Percentiles rank a stretch among this genome's conserved stretches.
Conservation (phyloP, 2,797 vertebrate genomes). For the Sylvilagus floridanus region DNA sequence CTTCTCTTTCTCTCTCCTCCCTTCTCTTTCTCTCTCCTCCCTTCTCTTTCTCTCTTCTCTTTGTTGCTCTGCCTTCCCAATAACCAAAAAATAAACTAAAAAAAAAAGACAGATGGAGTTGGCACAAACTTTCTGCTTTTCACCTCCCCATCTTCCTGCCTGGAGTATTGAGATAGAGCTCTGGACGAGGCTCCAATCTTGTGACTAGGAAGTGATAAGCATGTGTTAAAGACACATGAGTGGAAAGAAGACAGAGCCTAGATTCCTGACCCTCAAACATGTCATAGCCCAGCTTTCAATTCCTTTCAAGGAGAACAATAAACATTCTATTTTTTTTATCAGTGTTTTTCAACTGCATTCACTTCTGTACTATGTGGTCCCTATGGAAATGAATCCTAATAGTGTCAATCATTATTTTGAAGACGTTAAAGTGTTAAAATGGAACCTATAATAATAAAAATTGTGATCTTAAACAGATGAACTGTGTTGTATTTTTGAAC, state of each 20-base stretch:
- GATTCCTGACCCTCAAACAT: background rate
- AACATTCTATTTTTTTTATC: background rate
- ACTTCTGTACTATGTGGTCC: background rate
- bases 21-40: no score
- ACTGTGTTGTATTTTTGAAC: background rate
- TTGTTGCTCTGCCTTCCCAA: no score
- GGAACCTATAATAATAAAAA: background rate
- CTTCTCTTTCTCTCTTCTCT: no score
- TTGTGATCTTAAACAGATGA: background rate
- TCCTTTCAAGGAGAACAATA: background rate
- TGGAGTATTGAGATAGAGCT: background rate
- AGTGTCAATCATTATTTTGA: constrained; percentile 22
- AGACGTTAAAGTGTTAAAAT: background rate
- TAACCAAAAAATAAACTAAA: no score
- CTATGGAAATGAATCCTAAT: constrained; percentile 27
- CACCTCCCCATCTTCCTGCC: background rate
- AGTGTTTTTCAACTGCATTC: background rate
- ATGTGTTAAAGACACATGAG: background rate
- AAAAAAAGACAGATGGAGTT: background rate
- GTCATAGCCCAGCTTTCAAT: background rate
- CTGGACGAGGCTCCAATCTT: background rate
- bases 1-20: no score
- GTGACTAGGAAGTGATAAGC: background rate
- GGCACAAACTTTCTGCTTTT: background rate
- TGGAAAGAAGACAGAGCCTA: background rate